phyloP scores from a whole-genome alignment of 1,140 invertebrate genomes.

The Megathymus violae region DNA sequence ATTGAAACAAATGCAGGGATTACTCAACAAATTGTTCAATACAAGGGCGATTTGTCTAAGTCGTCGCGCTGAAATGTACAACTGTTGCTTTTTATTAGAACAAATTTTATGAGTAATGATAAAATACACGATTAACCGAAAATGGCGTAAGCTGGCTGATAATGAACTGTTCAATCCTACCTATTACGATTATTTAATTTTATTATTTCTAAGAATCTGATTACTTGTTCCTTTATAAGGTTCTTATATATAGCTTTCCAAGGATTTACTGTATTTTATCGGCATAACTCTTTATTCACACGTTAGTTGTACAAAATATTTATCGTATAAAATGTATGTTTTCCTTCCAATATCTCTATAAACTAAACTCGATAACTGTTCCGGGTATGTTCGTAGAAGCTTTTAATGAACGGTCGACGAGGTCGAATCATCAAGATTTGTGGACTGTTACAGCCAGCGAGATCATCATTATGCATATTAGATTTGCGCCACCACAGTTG shows the following conservation, averaged over 20 bases:
- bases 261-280: too few relatives aligned
- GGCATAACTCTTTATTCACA: too few relatives aligned
- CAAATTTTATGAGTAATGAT: conserved; percentile 46
- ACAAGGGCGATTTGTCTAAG: conserved; percentile 79
- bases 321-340: too few relatives aligned
- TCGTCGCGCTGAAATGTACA: conserved; percentile 61
- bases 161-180: too few relatives aligned
- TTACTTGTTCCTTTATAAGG: too few relatives aligned
- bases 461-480: conserved; percentile 13
- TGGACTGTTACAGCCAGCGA: conserved; percentile 1
- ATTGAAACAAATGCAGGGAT: conserved; percentile 82
- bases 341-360: background rate
- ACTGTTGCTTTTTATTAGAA: conserved; percentile 67
- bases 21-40: conserved; percentile 82
- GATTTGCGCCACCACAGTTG: conserved; percentile 11
- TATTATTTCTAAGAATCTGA: too few relatives aligned
- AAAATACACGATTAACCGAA: background rate
- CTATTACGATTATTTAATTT: background rate
- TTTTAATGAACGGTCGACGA: background rate
- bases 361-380: too few relatives aligned
- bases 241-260: too few relatives aligned
- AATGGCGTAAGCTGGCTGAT: too few relatives aligned
- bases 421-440: conserved; percentile 15
- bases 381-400: too few relatives aligned
- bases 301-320: too few relatives aligned